Evolutionary conservation across 2,113 vertebrate species (phyloP).

Genomic region (Campylomormyrus tamandua): DNA sequence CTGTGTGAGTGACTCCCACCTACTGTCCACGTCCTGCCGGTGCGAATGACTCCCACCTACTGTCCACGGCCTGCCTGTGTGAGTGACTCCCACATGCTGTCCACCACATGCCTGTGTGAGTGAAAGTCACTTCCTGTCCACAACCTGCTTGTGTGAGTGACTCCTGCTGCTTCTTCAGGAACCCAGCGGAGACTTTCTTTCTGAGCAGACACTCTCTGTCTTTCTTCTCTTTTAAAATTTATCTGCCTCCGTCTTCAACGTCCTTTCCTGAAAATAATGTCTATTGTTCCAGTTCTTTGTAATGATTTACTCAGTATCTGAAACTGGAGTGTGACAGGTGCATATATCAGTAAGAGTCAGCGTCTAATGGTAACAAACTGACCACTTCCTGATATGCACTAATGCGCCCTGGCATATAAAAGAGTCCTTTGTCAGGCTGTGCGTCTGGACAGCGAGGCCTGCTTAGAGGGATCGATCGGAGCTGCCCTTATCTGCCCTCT

Average conservation of each 20-base stretch:
- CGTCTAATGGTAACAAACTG: background rate
- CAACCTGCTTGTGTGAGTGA: background rate
- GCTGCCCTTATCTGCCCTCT: background rate
- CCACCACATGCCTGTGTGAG: too few relatives aligned
- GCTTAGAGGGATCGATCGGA: background rate
- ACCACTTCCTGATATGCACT: background rate
- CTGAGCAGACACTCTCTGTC: background rate
- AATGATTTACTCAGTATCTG: background rate
- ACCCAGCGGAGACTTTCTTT: background rate
- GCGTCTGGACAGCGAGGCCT: background rate
- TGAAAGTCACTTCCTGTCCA: background rate
- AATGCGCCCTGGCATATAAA: background rate
- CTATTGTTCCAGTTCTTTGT: background rate
- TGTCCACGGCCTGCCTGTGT: background rate
- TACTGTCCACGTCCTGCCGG: fast-evolving
- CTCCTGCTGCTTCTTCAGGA: background rate
- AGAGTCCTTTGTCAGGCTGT: background rate
- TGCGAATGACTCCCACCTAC: background rate
- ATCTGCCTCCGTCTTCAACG: background rate
- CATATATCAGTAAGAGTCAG: background rate
- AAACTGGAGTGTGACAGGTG: background rate
- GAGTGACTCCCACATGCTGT: background rate
- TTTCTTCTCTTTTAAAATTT: background rate
- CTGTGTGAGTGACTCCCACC: background rate
- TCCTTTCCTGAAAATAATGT: background rate